Base-by-base conservation (phyloP, 2,113 vertebrate species). In the Sinocyclocheilus anshuiensis region DNA sequence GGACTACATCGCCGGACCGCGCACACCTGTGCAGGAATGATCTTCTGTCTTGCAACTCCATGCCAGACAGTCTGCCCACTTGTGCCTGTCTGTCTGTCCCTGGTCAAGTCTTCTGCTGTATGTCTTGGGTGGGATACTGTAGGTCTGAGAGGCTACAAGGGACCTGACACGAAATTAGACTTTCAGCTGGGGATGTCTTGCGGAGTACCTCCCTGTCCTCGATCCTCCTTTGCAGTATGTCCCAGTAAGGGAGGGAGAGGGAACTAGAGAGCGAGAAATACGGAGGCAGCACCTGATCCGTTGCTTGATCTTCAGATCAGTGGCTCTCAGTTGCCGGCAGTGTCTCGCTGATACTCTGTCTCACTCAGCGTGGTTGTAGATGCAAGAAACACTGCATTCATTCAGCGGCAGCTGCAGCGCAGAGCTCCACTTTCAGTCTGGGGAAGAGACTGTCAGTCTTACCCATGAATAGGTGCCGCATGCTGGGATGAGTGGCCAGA, bases 151-250 rank as follows among this genome's bases (percentile, higher is more conserved):
- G 59, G 61, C 15, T 45, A 84, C 76, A 53, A 55, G 29, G 77
- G 69, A 87, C 42, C 71, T 33, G n/a, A 71, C 45, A 65, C 39
- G 6, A 67, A 85, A 83, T 77, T 57, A 84, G 72, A 69, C 65
- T 81, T 85, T 89, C 84, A 86, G 75, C 75, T 61, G 26, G 80
- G 74, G 57, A 84, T 65, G 89, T 88, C 87, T 87, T 86, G 72
- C 29, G 29, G 84, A 77, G 74, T 84, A 87, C 71, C 81, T 86
- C 16, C 86, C 22, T 33, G 59, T 77, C 16, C 42, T 84, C 45
- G 24, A 26, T 79, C 55, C 80, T 80, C 57, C 81, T 82, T 82
- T 82, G 84, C 85, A 74, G 65, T 50, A 55, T 75, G 86, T 88
- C 77, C 50, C 15, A 4, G 33, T 72, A 29, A 88, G 84, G 45